A percentile compares a stretch with the other conserved stretches of the same genome.
phyloP scores from a whole-genome alignment of 2,113 vertebrate genomes.

The Dipodomys ordii region DNA sequence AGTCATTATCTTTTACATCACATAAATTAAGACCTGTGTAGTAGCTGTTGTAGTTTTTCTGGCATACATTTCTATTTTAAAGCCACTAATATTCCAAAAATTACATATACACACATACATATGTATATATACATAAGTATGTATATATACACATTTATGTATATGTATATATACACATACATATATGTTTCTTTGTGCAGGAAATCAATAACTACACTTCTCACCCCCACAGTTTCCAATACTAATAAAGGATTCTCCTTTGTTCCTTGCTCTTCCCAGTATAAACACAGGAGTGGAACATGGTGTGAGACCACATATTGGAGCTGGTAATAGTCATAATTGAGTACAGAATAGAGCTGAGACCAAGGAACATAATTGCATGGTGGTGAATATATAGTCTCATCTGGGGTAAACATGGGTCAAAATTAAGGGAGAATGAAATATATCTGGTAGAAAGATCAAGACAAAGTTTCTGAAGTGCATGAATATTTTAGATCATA shows the following conservation, averaged over 20 bases:
- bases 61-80: neutral
- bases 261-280: neutral
- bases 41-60: neutral
- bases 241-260: neutral
- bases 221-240: neutral
- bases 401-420: too few relatives aligned
- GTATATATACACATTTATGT: too few relatives aligned
- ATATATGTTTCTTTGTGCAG: neutral
- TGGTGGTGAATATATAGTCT: too few relatives aligned
- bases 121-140: too few relatives aligned
- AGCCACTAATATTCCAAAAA: neutral
- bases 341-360: too few relatives aligned
- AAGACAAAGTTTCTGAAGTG: neutral
- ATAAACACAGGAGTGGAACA: neutral
- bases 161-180: too few relatives aligned
- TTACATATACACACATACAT: too few relatives aligned
- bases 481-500: neutral
- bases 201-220: neutral
- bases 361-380: too few relatives aligned
- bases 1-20: neutral
- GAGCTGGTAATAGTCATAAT: neutral
- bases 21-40: constrained; percentile 26
- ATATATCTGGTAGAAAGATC: neutral
- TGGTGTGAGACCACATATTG: too few relatives aligned
- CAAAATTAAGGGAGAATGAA: neutral